Evolutionary conservation across 2,113 vertebrate species (phyloP).

Genomic region (Phaethon lepturus): DNA sequence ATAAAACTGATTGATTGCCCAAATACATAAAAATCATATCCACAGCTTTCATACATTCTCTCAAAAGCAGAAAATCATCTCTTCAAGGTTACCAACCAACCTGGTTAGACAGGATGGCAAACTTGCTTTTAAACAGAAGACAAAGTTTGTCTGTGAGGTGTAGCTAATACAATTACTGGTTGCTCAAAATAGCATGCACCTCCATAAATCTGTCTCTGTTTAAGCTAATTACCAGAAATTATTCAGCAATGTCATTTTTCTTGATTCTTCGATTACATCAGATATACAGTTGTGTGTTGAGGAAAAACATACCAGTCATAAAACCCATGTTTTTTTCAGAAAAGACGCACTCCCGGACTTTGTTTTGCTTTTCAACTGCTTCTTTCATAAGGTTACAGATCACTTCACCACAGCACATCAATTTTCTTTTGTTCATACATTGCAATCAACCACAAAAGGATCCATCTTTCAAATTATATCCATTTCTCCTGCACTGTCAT

Average conservation of each 20-base stretch:
- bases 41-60: conserved; percentile 51
- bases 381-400: not conserved
- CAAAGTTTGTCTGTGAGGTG: not conserved
- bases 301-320: not conserved
- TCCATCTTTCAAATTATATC: not conserved
- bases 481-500: not conserved
- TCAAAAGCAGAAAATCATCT: conserved; percentile 48
- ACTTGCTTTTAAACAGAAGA: not conserved
- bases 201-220: not conserved
- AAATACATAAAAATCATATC: conserved; percentile 38
- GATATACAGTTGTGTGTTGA: not conserved
- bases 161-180: not conserved
- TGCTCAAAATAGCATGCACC: not conserved
- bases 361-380: not conserved
- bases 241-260: not conserved
- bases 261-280: not conserved
- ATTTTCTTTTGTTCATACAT: not conserved
- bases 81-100: conserved; percentile 22
- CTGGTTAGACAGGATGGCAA: conserved; percentile 3
- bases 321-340: not conserved
- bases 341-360: not conserved
- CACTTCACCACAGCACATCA: not conserved
- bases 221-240: not conserved
- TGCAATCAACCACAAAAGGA: not conserved
- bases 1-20: conserved; percentile 54